phyloP scores from a whole-genome alignment of 2,113 vertebrate species.

The Apistogramma diplotaenia region DNA sequence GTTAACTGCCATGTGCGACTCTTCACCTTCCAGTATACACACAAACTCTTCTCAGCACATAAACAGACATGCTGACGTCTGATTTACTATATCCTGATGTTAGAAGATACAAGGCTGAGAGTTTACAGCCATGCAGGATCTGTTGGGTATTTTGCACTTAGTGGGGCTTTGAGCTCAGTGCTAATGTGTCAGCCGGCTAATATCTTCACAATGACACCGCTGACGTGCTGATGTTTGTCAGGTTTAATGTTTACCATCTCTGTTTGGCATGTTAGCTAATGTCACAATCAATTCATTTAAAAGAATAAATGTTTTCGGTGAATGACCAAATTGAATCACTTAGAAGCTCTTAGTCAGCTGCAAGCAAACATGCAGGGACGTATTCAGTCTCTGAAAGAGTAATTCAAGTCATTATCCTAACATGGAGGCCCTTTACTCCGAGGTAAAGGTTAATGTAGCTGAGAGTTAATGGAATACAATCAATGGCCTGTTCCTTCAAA shows the following conservation, averaged over 20 bases:
- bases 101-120: not conserved
- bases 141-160: not conserved
- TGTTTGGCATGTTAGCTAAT: not conserved
- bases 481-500: not conserved
- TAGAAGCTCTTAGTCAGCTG: not conserved
- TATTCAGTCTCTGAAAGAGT: not conserved
- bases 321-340: not conserved
- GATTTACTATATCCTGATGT: not conserved
- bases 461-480: not conserved
- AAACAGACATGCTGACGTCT: not conserved
- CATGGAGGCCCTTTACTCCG: not conserved
- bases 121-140: not conserved
- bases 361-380: not conserved
- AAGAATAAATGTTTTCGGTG: not conserved
- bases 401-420: not conserved
- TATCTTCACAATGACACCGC: not conserved
- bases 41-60: not conserved
- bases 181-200: not conserved
- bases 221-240: not conserved
- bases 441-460: not conserved
- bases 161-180: not conserved
- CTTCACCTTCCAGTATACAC: constrained; percentile 29
- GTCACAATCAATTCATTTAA: not conserved
- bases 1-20: not conserved
- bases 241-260: not conserved